A percentile compares a stretch with the other conserved stretches of the same genome.
phyloP scores from a whole-genome alignment of 2,888 invertebrate species.

The Macaria liturata region DNA sequence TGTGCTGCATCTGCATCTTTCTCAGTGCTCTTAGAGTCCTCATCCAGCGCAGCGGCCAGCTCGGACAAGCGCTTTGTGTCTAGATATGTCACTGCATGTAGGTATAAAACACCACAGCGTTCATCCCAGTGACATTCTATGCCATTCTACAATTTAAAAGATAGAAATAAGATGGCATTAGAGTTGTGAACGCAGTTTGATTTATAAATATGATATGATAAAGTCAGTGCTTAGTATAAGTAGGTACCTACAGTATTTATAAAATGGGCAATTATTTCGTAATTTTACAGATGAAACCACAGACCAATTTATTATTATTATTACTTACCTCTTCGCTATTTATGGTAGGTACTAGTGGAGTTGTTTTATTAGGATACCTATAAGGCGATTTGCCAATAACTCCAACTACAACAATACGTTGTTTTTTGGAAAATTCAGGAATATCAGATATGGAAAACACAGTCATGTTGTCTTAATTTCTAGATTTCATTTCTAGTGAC shows the following conservation, averaged over 20 bases:
- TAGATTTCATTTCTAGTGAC: neutral
- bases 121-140: constrained; percentile 85
- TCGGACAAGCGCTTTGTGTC: constrained; percentile 63
- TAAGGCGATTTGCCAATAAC: constrained; percentile 88
- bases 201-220: neutral
- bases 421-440: constrained; percentile 73
- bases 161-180: neutral
- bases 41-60: constrained; percentile 58
- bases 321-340: constrained; percentile 64
- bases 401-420: constrained; percentile 87
- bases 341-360: constrained; percentile 79
- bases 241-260: neutral
- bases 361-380: constrained; percentile 86
- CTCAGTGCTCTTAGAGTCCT: constrained; percentile 62
- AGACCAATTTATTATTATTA: neutral
- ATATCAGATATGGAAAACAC: constrained; percentile 66
- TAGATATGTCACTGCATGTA: constrained; percentile 79
- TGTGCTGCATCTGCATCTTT: constrained; percentile 75
- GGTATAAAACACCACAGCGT: constrained; percentile 71
- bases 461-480: constrained; percentile 60
- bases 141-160: constrained; percentile 65
- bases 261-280: neutral
- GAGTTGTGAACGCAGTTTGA: neutral
- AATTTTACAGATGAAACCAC: too few relatives aligned
- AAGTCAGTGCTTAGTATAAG: too few relatives aligned